Percentiles rank a stretch among this genome's conserved stretches.
Evolutionary conservation across 2,888 invertebrate species (phyloP).

Genomic region (Melinaea marsaeus): DNA sequence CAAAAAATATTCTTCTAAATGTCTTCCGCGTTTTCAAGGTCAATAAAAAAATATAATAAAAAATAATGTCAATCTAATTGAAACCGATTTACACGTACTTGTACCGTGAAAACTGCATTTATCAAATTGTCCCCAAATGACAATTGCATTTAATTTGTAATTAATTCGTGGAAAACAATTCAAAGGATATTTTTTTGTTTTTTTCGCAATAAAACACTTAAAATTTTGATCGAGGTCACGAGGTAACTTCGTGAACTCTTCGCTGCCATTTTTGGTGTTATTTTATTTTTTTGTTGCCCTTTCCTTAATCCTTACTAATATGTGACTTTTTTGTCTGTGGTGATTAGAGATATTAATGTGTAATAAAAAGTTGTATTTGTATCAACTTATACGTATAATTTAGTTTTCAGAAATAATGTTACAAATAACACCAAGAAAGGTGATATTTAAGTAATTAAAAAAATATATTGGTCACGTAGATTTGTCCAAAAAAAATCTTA

Average conservation of each 20-base stretch:
- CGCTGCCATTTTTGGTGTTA: neutral
- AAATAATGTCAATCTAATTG: conserved; percentile 47
- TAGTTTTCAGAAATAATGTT: too few species aligned
- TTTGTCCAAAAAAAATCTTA: too few species aligned
- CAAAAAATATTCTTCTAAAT: conserved; percentile 46
- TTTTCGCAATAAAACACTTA: neutral
- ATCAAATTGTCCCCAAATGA: conserved; percentile 10
- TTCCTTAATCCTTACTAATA: neutral
- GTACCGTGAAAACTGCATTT: conserved; percentile 13
- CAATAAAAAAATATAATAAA: conserved; percentile 47
- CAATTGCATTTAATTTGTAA: neutral
- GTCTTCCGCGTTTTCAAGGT: conserved; percentile 63
- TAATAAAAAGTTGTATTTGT: too few species aligned
- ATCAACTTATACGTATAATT: too few species aligned
- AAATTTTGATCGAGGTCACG: neutral
- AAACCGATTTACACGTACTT: conserved; percentile 37
- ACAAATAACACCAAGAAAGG: too few species aligned
- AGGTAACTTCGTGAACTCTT: neutral
- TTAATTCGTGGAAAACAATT: neutral
- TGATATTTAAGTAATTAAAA: too few species aligned
- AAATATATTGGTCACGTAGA: too few species aligned
- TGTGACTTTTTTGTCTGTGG: neutral
- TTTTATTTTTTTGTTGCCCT: neutral
- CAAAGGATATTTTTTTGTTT: neutral
- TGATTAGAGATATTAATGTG: neutral